A percentile compares a stretch with the other conserved stretches of the same genome.
Evolutionary conservation across 2,888 invertebrate genomes (phyloP).

Genomic region (Orchestes rusci): DNA sequence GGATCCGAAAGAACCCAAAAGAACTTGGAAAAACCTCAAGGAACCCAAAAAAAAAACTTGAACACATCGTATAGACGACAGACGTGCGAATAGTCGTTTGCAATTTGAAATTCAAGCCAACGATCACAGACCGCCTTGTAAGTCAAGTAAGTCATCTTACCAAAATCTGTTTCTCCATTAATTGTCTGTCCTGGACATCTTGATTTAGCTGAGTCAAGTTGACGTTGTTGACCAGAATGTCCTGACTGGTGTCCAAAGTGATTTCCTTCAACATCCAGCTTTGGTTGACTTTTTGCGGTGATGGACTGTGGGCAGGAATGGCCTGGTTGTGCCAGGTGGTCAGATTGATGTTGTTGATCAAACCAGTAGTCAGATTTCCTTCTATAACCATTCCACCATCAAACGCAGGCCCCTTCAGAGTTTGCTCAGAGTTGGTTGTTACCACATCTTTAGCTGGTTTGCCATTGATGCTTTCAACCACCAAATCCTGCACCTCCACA

Average conservation of each 20-base stretch:
- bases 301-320: slow-evolving; percentile 36
- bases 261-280: slow-evolving; percentile 44
- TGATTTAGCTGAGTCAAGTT: slow-evolving; percentile 35
- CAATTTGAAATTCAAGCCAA: too few relatives aligned
- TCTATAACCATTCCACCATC: too few relatives aligned
- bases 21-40: too few relatives aligned
- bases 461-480: slow-evolving; percentile 37
- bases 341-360: slow-evolving; percentile 42
- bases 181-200: slow-evolving; percentile 33
- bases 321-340: slow-evolving; percentile 42
- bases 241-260: too few relatives aligned
- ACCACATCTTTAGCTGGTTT: slow-evolving; percentile 40
- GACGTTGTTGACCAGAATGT: slow-evolving; percentile 40
- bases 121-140: too few relatives aligned
- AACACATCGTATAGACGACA: too few relatives aligned
- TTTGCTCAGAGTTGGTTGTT: slow-evolving; percentile 40
- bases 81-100: too few relatives aligned
- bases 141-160: too few relatives aligned
- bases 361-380: slow-evolving; percentile 22
- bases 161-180: too few relatives aligned
- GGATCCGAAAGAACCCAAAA: too few relatives aligned
- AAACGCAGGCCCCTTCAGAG: too few relatives aligned
- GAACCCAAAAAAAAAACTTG: too few relatives aligned
- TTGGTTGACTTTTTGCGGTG: slow-evolving; percentile 43
- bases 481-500: slow-evolving; percentile 35